phyloP scores from a whole-genome alignment of 2,797 vertebrate genomes.

The Pipistrellus pipistrellus region DNA sequence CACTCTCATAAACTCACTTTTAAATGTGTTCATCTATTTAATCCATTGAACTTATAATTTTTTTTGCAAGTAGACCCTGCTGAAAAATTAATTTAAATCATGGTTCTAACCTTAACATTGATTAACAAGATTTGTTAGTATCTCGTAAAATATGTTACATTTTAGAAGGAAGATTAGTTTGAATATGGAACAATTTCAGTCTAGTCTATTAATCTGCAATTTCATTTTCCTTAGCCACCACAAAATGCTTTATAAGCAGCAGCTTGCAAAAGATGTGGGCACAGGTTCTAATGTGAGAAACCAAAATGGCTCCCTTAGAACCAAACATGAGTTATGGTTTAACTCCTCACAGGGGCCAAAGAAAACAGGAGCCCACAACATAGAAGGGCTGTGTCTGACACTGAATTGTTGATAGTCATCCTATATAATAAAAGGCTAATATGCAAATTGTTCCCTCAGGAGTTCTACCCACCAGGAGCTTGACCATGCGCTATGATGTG shows the following conservation, averaged over 20 bases:
- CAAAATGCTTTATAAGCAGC: slow-evolving; percentile 6
- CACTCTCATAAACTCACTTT: background rate
- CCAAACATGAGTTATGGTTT: background rate
- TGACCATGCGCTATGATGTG: too few relatives aligned
- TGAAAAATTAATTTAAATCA: background rate
- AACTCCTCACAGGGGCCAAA: background rate
- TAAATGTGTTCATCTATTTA: background rate
- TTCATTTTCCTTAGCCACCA: slow-evolving; percentile 53
- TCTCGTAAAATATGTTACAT: background rate
- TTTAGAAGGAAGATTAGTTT: slow-evolving; percentile 30
- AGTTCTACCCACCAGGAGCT: too few relatives aligned
- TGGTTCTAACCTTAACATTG: background rate
- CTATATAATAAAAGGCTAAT: too few relatives aligned
- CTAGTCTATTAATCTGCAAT: background rate
- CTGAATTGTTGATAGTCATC: background rate
- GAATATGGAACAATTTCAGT: background rate
- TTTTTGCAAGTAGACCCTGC: background rate
- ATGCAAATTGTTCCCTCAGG: too few relatives aligned
- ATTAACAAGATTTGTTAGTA: background rate
- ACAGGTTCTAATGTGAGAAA: slow-evolving; percentile 23
- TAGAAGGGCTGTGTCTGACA: background rate
- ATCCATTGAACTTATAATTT: slow-evolving; percentile 1
- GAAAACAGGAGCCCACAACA: background rate
- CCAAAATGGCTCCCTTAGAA: slow-evolving; percentile 62
- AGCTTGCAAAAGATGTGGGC: background rate